Conservation (phyloP, 2,797 vertebrate species). For the Setipinna tenuifilis region DNA sequence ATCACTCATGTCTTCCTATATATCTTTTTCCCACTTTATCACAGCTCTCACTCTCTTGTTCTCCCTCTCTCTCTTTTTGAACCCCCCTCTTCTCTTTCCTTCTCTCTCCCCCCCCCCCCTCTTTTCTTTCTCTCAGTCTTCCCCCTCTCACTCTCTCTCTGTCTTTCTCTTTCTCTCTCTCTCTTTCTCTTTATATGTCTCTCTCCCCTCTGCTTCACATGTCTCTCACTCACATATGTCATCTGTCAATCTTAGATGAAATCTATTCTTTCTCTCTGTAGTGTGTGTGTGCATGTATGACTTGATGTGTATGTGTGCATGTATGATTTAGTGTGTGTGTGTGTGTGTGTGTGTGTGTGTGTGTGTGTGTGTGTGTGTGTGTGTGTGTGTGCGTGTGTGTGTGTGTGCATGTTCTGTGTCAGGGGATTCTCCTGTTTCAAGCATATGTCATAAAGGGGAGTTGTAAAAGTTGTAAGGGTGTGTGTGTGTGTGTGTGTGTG, state of each 20-base stretch:
- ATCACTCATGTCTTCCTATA: no score
- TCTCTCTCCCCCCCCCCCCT: no score
- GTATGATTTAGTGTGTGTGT: neutral
- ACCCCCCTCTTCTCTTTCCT: no score
- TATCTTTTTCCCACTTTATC: neutral
- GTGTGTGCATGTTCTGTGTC: neutral
- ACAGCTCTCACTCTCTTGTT: neutral
- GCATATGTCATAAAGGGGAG: neutral
- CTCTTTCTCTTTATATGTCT: no score
- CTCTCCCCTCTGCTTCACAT: neutral
- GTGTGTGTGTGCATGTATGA: neutral
- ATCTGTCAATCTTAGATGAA: neutral
- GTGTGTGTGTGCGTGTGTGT: constrained; percentile 17
- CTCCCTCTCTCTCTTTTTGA: neutral
- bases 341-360: neutral
- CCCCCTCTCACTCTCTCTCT: no score
- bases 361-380: constrained; percentile 20
- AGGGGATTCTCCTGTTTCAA: neutral
- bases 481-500: no score
- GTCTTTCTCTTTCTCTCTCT: no score
- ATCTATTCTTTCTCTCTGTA: neutral
- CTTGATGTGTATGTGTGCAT: neutral
- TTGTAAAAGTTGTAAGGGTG: neutral
- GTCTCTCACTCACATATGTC: neutral
- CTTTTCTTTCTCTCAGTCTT: no score